phyloP scores from a whole-genome alignment of 2,797 vertebrate species.

The Peromyscus nudipes region DNA sequence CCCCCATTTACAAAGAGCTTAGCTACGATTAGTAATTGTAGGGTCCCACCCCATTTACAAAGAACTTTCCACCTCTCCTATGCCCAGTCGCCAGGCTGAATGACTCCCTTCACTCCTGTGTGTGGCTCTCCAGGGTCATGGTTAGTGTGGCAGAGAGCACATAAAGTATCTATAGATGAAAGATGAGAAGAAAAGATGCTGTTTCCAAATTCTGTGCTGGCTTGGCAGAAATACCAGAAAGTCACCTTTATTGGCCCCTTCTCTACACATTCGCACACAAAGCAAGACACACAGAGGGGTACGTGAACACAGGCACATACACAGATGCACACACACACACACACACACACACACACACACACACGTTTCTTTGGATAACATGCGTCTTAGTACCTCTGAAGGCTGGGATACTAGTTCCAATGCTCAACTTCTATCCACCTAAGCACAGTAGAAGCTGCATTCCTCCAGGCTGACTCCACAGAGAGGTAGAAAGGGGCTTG shows the following conservation, averaged over 20 bases:
- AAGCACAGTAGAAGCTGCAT: not conserved
- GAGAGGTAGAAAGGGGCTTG: constrained; percentile 14
- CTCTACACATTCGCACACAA: not conserved
- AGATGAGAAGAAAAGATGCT: not conserved
- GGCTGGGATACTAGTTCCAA: not conserved
- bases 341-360: not conserved
- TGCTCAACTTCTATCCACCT: not conserved
- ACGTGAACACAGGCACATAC: not conserved
- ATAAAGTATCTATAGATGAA: not conserved
- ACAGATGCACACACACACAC: too few relatives aligned
- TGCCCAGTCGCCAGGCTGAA: not conserved
- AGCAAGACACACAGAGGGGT: not conserved
- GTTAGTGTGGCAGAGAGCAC: not conserved
- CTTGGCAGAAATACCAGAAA: constrained; percentile 40
- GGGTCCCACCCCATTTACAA: not conserved
- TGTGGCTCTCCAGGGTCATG: constrained; percentile 17
- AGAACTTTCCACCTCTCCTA: not conserved
- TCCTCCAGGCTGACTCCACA: not conserved
- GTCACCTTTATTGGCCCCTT: not conserved
- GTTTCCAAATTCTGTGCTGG: not conserved
- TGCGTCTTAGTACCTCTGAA: not conserved
- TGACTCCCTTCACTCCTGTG: not conserved
- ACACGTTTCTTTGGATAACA: not conserved
- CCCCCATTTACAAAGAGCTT: not conserved
- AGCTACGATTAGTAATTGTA: not conserved